Evolutionary conservation across 2,888 invertebrate genomes (phyloP).

Genomic region (Antheraea assamensis): DNA sequence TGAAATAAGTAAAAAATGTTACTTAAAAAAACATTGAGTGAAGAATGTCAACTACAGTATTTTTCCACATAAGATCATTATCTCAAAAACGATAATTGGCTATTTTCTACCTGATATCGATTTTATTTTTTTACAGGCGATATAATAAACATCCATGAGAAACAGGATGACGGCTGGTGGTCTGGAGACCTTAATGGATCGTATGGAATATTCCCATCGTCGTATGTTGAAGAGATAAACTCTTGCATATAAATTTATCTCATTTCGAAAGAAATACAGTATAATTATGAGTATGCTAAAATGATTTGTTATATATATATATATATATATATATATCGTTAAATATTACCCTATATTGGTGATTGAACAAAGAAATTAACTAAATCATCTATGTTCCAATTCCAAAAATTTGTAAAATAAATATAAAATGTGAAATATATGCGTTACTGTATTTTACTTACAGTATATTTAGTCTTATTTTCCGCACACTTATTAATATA

Average conservation of each 20-base stretch:
- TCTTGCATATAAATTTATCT: conserved; percentile 59
- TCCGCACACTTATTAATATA: not conserved
- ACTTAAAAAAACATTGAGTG: not conserved
- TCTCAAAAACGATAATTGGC: not conserved
- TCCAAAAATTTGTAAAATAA: not conserved
- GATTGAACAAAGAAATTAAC: not conserved
- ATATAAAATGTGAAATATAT: not conserved
- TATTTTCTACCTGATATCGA: conserved; percentile 1
- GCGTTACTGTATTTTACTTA: not conserved
- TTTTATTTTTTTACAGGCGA: conserved; percentile 83
- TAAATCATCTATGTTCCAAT: not conserved
- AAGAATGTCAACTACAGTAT: not conserved
- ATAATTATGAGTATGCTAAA: not conserved
- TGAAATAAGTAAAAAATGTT: too few species aligned
- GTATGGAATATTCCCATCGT: conserved; percentile 96
- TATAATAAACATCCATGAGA: conserved; percentile 92
- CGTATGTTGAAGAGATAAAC: conserved; percentile 93
- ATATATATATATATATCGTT: not conserved
- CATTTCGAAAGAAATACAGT: not conserved
- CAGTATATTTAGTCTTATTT: not conserved
- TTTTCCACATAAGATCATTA: not conserved
- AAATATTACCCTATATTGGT: not conserved
- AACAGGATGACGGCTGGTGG: conserved; percentile 98
- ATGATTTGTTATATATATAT: not conserved
- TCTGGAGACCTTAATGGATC: conserved; percentile 92